These are phyloP conservation scores for Stegophylla sp. DNA, from an alignment of 2,888 invertebrate species.

Conservation along the genomic window DNA sequence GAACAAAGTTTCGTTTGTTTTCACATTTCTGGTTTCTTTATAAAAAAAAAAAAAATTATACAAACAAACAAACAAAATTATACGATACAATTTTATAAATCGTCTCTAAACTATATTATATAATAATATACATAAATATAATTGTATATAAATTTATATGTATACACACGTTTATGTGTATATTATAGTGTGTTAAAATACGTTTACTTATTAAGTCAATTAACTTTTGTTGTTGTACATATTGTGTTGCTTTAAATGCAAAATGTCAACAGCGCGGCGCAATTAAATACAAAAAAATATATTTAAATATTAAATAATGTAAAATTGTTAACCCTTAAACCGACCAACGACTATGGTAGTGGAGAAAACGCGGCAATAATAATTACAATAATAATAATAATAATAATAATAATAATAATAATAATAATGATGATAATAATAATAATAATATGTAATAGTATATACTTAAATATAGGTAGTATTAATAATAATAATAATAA, in stretches of 20 bases:
- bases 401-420: not conserved
- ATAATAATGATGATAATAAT: not conserved
- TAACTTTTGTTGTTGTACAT: not conserved
- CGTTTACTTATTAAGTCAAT: conserved; percentile 14
- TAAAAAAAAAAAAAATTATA: not conserved
- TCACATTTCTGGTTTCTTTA: conserved; percentile 9
- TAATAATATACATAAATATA: not conserved
- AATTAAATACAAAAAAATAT: conserved; percentile 51
- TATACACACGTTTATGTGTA: too few relatives aligned
- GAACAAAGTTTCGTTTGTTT: not conserved
- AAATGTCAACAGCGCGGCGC: conserved; percentile 40
- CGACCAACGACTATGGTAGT: conserved; percentile 43
- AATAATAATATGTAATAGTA: conserved; percentile 14
- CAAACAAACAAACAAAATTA: not conserved
- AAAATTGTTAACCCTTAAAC: conserved; percentile 49
- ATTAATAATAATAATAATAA: conserved; percentile 27
- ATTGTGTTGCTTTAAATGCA: conserved; percentile 32
- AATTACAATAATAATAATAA: not conserved
- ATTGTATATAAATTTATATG: too few relatives aligned
- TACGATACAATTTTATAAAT: conserved; percentile 15
- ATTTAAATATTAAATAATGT: conserved; percentile 46
- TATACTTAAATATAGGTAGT: conserved; percentile 8
- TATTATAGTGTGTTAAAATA: conserved; percentile 14
- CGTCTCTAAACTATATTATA: not conserved
- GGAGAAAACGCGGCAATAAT: conserved; percentile 34